Evolutionary conservation across 1,140 invertebrate genomes (phyloP), one percentile per base, ranked within the genome.

Genomic region (Apocrypta bakeri): DNA sequence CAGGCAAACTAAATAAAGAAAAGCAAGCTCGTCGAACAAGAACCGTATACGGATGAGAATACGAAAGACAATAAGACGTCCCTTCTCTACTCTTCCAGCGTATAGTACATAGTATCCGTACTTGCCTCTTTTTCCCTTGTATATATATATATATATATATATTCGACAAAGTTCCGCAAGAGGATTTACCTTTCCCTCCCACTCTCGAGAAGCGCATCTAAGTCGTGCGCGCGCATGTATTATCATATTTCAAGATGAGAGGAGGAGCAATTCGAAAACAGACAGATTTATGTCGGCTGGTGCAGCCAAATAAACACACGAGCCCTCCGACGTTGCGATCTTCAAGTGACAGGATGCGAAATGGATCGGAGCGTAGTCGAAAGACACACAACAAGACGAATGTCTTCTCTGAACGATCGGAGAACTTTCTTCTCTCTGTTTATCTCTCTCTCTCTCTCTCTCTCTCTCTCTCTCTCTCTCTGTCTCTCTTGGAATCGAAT

Each of bases 311-410:
- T 79, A 83, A 83, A 79, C 61, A 76, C 12, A 29, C 64, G 25
- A 71, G 69, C 27, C 31, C 40, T 71, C 40, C 77, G 33, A 48
- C 25, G 64, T 69, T 37, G 78, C 31, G 64, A 75, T 79, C 40
- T 31, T 29, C 42, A 42, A 77, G 81, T 82, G 81, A 82, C 81
- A 82, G 81, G 63, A 82, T 82, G 74, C 81, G 74, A 82, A 82
- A 82, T 82, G 66, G 81, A 82, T 81, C 63, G 42, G 29, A 24
- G 7, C 40, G 21, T 7, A 25, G 31, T 72, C 37, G 48, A 21
- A 3, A 73, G 80, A 40, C 31, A 69, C 71, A 27, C 40, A 76
- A 77, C 74, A 82, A 82, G 81, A 82, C 81, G 81, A 77, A 82
- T 82, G 74, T 71, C 29, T 42, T 76, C 63, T 48, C 33, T 37